Evolutionary conservation across 2,113 vertebrate genomes (phyloP), one percentile per base, ranked within the genome.

Genomic region (Bambusicola thoracicus): DNA sequence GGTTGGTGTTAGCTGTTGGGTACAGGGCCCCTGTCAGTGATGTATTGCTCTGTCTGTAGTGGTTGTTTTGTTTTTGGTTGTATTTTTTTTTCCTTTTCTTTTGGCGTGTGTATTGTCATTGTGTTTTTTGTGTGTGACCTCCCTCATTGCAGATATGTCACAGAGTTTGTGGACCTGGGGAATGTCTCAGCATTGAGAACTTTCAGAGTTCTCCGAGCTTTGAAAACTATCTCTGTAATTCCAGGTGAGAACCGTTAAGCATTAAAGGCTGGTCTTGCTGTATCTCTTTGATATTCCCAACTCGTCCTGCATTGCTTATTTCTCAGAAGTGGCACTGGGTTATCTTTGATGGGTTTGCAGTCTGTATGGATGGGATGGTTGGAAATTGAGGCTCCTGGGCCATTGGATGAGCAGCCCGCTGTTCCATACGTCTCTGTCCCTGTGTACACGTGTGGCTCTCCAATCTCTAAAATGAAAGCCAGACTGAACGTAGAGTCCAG

Each of bases 191-290:
- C 99, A 98, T 98, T 99, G 98, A 99, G 99, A 99, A 99, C 99
- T 98, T 99, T 99, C 99, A 99, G 99, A 99, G 99, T 99, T 99
- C 99, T 99, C 98, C 99, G 99, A 99, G 99, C 99, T 98, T 98
- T 99, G 98, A 99, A 99, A 99, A 99, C 99, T 98, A 99, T 99
- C 98, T 99, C 99, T 99, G 99, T 99, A 97, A 99, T 99, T 99
- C 99, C 99, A 99, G 99, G 99, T 99, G 99, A 99, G 99, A 98
- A 97, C 95, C 96, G n/a, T 95, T 98, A 97, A 96, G 98, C 98
- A 96, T 97, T 97, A 97, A 25, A 98, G 88, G 77, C 88, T 86
- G 89, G 34, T 7, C 89, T 74, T 96, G 92, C 13, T 65, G 6
- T 77, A 18, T 61, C 66, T 49, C 27, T 51, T 63, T 72, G 8